Conservation (phyloP, 1,140 invertebrate genomes). For the Homarus americanus region DNA sequence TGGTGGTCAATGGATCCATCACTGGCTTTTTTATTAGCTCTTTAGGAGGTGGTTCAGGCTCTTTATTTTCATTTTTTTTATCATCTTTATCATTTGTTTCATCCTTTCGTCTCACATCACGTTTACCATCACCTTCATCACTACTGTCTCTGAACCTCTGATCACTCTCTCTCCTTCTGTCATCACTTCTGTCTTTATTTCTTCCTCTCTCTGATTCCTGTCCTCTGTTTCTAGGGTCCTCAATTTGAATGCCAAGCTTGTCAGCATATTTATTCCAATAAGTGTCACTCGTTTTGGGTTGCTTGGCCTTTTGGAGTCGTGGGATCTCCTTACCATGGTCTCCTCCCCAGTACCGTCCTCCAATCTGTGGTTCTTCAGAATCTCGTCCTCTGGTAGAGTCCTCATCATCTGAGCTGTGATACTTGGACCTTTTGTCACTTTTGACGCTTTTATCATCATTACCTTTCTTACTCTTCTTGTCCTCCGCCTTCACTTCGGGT, state of each 20-base stretch:
- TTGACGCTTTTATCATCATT: slow-evolving; percentile 3
- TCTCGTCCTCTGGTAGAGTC: slow-evolving; percentile 5
- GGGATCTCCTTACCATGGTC: slow-evolving; percentile 32
- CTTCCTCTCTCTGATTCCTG: slow-evolving; percentile 32
- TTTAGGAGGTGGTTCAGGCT: slow-evolving; percentile 10
- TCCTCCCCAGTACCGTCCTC: slow-evolving; percentile 73
- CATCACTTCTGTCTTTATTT: slow-evolving; percentile 50
- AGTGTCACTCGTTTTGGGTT: slow-evolving; percentile 71
- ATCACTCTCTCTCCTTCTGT: slow-evolving; percentile 27
- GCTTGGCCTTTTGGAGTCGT: slow-evolving; percentile 42
- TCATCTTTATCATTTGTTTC: slow-evolving; percentile 12
- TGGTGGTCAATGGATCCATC: slow-evolving; percentile 88
- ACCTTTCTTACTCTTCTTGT: slow-evolving; percentile 19
- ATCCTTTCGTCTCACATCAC: slow-evolving; percentile 10
- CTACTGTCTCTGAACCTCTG: slow-evolving; percentile 13
- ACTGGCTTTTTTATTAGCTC: slow-evolving; percentile 80
- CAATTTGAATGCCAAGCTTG: slow-evolving; percentile 73
- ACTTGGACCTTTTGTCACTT: slow-evolving; percentile 19
- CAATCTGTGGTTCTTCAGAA: slow-evolving; percentile 65
- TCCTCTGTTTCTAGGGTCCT: slow-evolving; percentile 58
- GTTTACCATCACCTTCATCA: slow-evolving; percentile 54
- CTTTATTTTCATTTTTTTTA: slow-evolving; percentile 8
- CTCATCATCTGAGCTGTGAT: slow-evolving; percentile 47
- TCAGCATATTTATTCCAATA: slow-evolving; percentile 75
- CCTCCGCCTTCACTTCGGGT: background rate